A percentile compares a stretch with the other conserved stretches of the same genome.
Conservation (phyloP, 2,888 invertebrate genomes). For the Ormyrus thymus region DNA sequence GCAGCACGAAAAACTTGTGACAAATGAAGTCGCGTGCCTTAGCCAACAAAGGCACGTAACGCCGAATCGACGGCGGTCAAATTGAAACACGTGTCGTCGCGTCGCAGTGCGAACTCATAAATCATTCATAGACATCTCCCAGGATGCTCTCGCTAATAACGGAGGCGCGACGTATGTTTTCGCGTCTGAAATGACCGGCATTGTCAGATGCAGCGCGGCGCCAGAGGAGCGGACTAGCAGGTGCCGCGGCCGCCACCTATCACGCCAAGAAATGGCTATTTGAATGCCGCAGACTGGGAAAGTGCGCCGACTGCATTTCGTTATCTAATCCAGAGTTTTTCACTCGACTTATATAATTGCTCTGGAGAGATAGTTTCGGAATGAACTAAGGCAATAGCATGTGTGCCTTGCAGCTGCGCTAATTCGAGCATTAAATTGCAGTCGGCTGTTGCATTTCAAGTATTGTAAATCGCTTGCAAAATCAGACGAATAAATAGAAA, state of each 20-base stretch:
- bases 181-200: slow-evolving; percentile 10
- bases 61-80: background rate
- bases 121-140: slow-evolving; percentile 34
- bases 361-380: background rate
- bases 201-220: slow-evolving; percentile 12
- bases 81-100: slow-evolving; percentile 31
- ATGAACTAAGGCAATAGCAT: slow-evolving; percentile 2
- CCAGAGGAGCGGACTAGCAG: background rate
- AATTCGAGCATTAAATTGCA: slow-evolving; percentile 31
- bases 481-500: too few relatives aligned
- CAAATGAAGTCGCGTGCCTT: background rate
- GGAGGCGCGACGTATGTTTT: background rate
- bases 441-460: too few relatives aligned
- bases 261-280: slow-evolving; percentile 34
- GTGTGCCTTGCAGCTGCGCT: slow-evolving; percentile 13
- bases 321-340: slow-evolving; percentile 37
- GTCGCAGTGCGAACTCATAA: slow-evolving; percentile 26
- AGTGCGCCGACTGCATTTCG: background rate
- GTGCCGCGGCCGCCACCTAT: background rate
- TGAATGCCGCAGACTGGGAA: slow-evolving; percentile 15
- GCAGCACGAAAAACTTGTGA: background rate
- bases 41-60: too few relatives aligned
- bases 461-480: too few relatives aligned
- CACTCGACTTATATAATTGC: slow-evolving; percentile 20
- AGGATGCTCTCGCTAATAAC: slow-evolving; percentile 8